phyloP scores from a whole-genome alignment of 2,888 invertebrate species.

The Mantis religiosa region DNA sequence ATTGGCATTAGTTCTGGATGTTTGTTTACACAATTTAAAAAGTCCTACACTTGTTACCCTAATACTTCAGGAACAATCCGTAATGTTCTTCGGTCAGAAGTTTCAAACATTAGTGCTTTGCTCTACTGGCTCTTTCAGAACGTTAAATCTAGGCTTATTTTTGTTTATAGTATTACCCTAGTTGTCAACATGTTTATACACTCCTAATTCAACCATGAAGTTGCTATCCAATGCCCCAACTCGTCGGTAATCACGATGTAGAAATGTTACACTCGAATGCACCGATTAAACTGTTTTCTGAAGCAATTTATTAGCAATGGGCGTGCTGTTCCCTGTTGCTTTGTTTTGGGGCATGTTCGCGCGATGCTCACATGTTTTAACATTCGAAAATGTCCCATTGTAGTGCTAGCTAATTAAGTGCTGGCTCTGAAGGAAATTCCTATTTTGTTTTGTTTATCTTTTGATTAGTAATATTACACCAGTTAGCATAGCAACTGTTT shows the following conservation, averaged over 20 bases:
- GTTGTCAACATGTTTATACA: neutral
- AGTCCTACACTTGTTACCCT: no score
- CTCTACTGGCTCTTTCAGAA: no score
- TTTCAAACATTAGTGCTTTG: no score
- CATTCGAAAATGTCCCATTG: neutral
- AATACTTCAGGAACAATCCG: no score
- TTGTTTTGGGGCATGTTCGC: neutral
- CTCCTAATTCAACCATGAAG: neutral
- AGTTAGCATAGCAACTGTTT: neutral
- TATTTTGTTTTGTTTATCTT: neutral
- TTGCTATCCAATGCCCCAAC: neutral
- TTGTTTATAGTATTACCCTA: no score
- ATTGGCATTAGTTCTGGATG: no score
- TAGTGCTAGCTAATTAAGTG: neutral
- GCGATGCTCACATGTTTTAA: neutral
- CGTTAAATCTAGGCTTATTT: no score
- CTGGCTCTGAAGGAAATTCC: neutral
- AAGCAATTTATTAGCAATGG: neutral
- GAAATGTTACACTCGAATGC: neutral
- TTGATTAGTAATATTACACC: neutral
- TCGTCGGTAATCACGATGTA: neutral
- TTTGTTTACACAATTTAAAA: no score
- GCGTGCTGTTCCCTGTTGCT: neutral
- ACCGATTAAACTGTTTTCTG: neutral
- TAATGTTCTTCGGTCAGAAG: no score